Evolutionary conservation across 2,797 vertebrate species (phyloP), one percentile per base, ranked within the genome.

Genomic region (Cetoscarus ocellatus): DNA sequence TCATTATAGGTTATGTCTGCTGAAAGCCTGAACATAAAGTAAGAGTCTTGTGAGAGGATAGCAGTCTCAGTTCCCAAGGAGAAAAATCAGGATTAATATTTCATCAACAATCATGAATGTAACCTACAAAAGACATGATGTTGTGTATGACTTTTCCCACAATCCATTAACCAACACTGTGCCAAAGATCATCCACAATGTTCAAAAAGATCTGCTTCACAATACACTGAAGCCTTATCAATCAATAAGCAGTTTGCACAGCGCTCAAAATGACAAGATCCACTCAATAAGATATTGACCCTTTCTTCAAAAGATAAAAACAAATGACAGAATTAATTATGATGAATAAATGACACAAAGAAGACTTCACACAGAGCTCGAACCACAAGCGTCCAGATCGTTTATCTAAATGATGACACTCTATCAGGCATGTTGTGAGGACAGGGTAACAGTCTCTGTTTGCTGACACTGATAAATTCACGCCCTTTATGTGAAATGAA

Each of bases 221-320:
- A 58, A 59, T 70, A 74, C 42, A 69, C 68, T 61, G 11, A 53
- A 40, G 47, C 10, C 39, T 34, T 49, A 76, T 56, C 54, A 73
- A 67, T 71, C 68, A 67, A 61, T 66, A 65, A 56, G 53, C 19
- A 48, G 52, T 35, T 59, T 44, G 49, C 17, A 17, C 10, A 49
- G 4, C n/a, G 11, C 5, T 44, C 17, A 10, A 15, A 59, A 67
- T 63, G 8, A 70, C 14, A 73, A 55, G 56, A 52, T 3, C 9
- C 34, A 44, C 43, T 39, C 14, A 65, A 34, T 17, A 7, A 65
- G 39, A 74, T 34, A 34, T 7, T 56, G 59, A 71, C 40, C 39
- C 19, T 10, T 48, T 8, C 18, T 7, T 38, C 13, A 12, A 36
- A 27, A 61, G 15, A 56, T 13, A 48, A 57, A 17, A 60, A 1